Evolutionary conservation across 2,888 invertebrate genomes (phyloP).

Genomic region (Tribolium freemani): DNA sequence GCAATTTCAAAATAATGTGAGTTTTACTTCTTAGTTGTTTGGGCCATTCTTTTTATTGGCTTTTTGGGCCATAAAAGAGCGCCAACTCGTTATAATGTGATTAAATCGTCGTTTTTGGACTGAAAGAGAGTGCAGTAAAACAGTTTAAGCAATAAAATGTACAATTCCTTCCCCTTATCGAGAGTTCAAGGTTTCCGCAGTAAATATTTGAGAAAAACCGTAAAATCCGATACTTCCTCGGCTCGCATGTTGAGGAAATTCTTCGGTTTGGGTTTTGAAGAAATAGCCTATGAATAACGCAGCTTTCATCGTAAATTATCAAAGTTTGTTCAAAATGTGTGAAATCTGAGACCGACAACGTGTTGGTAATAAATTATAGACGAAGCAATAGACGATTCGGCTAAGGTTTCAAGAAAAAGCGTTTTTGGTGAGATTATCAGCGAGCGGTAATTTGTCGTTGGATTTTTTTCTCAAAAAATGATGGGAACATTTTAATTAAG

Average conservation of each 20-base stretch:
- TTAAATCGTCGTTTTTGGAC: conserved; percentile 16
- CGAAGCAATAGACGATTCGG: conserved; percentile 28
- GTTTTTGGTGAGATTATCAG: conserved; percentile 8
- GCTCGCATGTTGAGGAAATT: conserved; percentile 40
- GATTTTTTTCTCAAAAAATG: conserved; percentile 29
- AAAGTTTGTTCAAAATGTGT: conserved; percentile 62
- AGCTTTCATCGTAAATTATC: conserved; percentile 63
- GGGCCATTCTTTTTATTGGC: not conserved
- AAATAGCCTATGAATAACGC: conserved; percentile 61
- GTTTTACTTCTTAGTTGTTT: not conserved
- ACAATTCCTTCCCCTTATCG: conserved; percentile 1
- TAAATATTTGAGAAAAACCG: not conserved
- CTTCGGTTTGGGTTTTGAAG: conserved; percentile 55
- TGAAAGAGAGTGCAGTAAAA: conserved; percentile 15
- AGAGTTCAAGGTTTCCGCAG: not conserved
- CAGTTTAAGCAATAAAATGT: conserved; percentile 10
- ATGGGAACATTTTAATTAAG: conserved; percentile 37
- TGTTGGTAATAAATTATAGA: conserved; percentile 57
- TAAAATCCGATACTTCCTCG: not conserved
- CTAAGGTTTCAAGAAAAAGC: conserved; percentile 29
- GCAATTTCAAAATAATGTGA: conserved; percentile 55
- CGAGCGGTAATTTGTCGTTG: conserved; percentile 10
- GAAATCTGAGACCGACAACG: conserved; percentile 63
- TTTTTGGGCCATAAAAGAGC: not conserved
- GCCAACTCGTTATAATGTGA: conserved; percentile 5